Evolutionary conservation across 2,888 invertebrate species (phyloP), one percentile per base, ranked within the genome.

Genomic region (Lochmaea capreae): DNA sequence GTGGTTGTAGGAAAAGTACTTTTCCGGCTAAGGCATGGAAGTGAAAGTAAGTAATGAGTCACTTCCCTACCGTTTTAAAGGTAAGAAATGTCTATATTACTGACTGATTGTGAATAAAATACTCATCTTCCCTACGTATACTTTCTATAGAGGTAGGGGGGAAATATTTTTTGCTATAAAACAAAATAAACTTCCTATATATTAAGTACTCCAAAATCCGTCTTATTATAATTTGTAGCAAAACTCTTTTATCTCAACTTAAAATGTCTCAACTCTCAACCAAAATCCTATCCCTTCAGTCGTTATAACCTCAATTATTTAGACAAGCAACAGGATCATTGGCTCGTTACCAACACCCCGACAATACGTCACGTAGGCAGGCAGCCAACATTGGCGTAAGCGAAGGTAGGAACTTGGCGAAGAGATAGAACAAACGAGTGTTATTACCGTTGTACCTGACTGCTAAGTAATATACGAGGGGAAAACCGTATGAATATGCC

Each of bases 291-390:
- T 62, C 62, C 62, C 62, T 62, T 33, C 42, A 62, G 62, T 16
- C 62, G 62, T 62, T 62, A 57, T 67, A 67, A 67, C 57, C 57
- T 65, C 71, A 71, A 65, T 69, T 61, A 66, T 65, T 52, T 66
- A 67, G 43, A 62, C 59, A 71, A 65, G 61, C 68, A 65, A 61
- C 66, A 59, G 61, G 58, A 65, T 33, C 66, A 69, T 75, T 74
- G 65, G 65, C 79, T 83, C 61, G 61, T 74, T 70, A 69, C 70
- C 57, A 39, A 39, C 62, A 49, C 42, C 66, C 82, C 83, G 79
- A 83, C 85, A 85, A 85, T 86, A 86, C 84, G 85, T 85, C 86
- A 85, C 85, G 84, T 83, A 83, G 81, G 75, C 69, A 78, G 79
- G 16, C 63, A 63, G 43, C 59, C 46, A 67, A 59, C 59, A 54